These are phyloP conservation scores for Karalla daura DNA, from an alignment of 2,797 vertebrate genomes.

Conservation along the genomic window DNA sequence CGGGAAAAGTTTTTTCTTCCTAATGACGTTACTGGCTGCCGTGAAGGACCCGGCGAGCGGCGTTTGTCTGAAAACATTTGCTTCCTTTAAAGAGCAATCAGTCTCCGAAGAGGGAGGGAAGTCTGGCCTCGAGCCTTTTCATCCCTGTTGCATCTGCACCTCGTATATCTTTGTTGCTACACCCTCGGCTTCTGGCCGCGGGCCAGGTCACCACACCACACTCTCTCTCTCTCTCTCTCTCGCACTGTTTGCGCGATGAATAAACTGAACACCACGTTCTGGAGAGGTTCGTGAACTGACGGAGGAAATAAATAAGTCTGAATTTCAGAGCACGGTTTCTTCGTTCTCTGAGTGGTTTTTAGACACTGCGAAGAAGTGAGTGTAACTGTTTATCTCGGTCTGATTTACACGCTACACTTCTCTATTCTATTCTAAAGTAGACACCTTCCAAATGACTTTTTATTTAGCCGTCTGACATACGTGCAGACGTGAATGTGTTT, in stretches of 20 bases:
- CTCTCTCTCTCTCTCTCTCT: neutral
- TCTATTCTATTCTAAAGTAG: too few relatives aligned
- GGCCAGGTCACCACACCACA: constrained; percentile 26
- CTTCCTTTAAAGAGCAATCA: constrained; percentile 23
- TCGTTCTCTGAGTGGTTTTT: too few relatives aligned
- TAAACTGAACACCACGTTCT: constrained; percentile 16
- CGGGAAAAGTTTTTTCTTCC: too few relatives aligned
- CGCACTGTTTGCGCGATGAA: constrained; percentile 7
- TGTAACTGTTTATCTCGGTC: too few relatives aligned
- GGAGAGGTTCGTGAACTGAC: too few relatives aligned
- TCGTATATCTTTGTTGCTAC: constrained; percentile 41
- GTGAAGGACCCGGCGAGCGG: neutral
- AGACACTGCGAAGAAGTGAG: too few relatives aligned
- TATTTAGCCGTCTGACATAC: too few relatives aligned
- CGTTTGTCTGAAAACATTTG: constrained; percentile 13
- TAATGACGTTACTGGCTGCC: neutral
- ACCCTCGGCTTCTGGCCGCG: constrained; percentile 22
- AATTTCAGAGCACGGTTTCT: too few relatives aligned
- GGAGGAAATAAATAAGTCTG: too few relatives aligned
- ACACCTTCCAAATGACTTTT: too few relatives aligned
- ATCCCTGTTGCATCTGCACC: constrained; percentile 37
- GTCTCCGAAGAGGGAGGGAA: constrained; percentile 15
- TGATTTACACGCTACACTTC: too few relatives aligned
- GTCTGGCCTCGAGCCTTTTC: constrained; percentile 30
- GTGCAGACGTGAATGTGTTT: neutral